Evolutionary conservation across 2,888 invertebrate species (phyloP), one percentile per base, ranked within the genome.

Genomic region (Chymomyza fuscimana): DNA sequence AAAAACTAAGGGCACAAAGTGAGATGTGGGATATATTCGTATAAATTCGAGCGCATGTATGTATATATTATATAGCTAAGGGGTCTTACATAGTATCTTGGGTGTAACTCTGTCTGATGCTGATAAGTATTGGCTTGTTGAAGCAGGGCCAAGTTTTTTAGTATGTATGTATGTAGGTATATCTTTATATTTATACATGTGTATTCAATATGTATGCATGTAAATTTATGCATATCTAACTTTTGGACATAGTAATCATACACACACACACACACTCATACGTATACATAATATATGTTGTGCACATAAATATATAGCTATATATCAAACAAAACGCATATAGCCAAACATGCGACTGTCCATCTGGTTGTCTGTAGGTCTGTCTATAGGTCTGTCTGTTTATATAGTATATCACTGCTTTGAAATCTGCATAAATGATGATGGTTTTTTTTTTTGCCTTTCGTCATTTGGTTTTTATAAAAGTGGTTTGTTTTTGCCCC

Each of bases 351-450:
- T 46, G 40, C 40, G 40, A 12, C 4, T 46, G 40, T 46, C 40
- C 40, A 12, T 46, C 40, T 46, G 40, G 12, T 4, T 12, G 40
- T 12, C 40, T 46, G 40, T 46, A 7, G 4, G 40, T 46, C 40
- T 46, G 40, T 46, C 40, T 46, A 12, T 46, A 46, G 10, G 40
- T 25, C 5, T 58, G 15, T 19, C 32, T 32, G 32, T 32, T 32
- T 32, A 32, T 32, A 32, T 5, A 40, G 4, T 79, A 70, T 87
- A 88, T 85, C 82, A 72, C 65, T 80, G 82, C 73, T 74, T 78
- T 63, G 63, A 75, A 85, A 88, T 88, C 82, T 87, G 88, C 84
- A 84, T 88, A 84, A 87, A 85, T 87, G 80, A 87, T 88, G 88
- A 88, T 86, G 82, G 81, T 84, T 88, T 87, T 65, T 64, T 71